phyloP scores from a whole-genome alignment of 1,140 invertebrate genomes.

The Drosophila pectinifera region DNA sequence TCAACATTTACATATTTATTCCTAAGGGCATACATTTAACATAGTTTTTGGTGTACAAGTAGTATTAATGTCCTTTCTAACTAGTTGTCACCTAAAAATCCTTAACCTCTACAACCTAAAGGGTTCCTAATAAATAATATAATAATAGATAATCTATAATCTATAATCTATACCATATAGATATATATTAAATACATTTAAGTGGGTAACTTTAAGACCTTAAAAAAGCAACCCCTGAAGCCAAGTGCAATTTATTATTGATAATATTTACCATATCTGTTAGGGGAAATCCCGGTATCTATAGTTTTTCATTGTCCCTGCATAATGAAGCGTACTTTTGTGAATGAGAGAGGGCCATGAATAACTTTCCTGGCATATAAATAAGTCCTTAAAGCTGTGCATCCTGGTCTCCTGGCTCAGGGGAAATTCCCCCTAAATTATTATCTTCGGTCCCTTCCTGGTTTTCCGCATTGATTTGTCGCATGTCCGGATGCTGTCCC shows the following conservation, averaged over 20 bases:
- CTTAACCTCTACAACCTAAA: no score
- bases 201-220: no score
- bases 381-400: constrained; percentile 10
- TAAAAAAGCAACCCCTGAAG: no score
- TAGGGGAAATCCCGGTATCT: constrained; percentile 2
- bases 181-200: background rate
- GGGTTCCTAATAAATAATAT: no score
- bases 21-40: background rate
- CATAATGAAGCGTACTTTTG: constrained; percentile 21
- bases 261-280: constrained; percentile 3
- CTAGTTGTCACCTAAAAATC: no score
- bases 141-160: no score
- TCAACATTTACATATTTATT: constrained; percentile 16
- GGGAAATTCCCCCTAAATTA: constrained; percentile 51
- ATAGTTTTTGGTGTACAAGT: background rate
- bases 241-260: constrained; percentile 5
- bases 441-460: constrained; percentile 50
- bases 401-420: constrained; percentile 10
- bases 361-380: constrained; percentile 23
- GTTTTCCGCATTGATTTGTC: constrained; percentile 52
- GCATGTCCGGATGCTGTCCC: constrained; percentile 30
- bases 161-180: background rate
- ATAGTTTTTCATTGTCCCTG: constrained; percentile 14
- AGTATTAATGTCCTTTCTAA: background rate
- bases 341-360: no score